Percentiles rank a stretch among this genome's conserved stretches.
These are phyloP conservation scores for Vesta saturnalis DNA, from an alignment of 2,888 invertebrate genomes.

Conservation along the genomic window DNA sequence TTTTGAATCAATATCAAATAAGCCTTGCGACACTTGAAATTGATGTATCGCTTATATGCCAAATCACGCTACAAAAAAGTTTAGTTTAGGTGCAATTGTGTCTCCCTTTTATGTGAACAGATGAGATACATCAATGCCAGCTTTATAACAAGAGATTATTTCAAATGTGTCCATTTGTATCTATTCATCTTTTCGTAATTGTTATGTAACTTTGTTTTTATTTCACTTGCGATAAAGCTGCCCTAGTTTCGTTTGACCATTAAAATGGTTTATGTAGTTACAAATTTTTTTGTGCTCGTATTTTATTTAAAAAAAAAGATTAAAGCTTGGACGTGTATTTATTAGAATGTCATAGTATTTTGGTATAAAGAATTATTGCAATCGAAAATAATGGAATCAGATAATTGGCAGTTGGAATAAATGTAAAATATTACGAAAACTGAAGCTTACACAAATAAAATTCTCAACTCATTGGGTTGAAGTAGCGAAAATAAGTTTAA, in stretches of 20 bases:
- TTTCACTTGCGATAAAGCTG: slow-evolving; percentile 7
- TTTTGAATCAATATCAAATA: too few relatives aligned
- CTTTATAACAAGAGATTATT: slow-evolving; percentile 5
- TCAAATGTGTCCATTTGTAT: slow-evolving; percentile 6
- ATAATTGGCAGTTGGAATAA: too few relatives aligned
- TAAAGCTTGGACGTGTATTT: too few relatives aligned
- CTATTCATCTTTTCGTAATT: slow-evolving; percentile 14
- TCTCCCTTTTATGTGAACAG: not conserved
- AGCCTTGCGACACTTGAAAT: not conserved
- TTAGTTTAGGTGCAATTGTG: too few relatives aligned
- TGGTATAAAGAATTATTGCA: too few relatives aligned
- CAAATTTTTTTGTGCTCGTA: not conserved
- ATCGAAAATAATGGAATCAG: too few relatives aligned
- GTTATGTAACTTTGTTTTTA: slow-evolving; percentile 10
- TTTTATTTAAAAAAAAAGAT: too few relatives aligned
- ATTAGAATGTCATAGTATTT: too few relatives aligned
- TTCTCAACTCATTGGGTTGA: too few relatives aligned
- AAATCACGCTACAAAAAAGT: not conserved
- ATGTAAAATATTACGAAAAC: too few relatives aligned
- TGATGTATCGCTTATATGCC: not conserved
- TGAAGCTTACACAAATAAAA: too few relatives aligned
- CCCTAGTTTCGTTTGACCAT: not conserved
- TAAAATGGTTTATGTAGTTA: not conserved
- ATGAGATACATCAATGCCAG: slow-evolving; percentile 10
- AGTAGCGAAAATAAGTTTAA: too few relatives aligned